phyloP scores from a whole-genome alignment of 1,140 invertebrate genomes.

The Lycorma delicatula region DNA sequence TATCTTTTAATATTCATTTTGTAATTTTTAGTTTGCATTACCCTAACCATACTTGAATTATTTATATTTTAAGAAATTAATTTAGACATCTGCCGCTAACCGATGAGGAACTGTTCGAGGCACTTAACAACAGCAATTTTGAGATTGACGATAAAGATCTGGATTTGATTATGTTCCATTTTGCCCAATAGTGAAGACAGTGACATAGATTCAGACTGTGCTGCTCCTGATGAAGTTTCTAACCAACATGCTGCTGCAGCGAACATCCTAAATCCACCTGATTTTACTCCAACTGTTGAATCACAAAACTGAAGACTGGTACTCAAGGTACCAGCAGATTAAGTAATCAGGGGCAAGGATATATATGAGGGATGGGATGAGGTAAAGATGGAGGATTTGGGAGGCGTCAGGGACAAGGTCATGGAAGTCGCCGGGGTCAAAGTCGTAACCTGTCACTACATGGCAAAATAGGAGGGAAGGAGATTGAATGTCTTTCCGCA shows the following conservation, averaged over 20 bases:
- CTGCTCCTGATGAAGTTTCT: neutral
- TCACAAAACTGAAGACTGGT: too few relatives aligned
- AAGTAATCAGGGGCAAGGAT: neutral
- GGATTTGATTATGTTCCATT: neutral
- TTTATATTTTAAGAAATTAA: too few relatives aligned
- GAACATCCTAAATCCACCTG: too few relatives aligned
- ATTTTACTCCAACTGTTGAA: too few relatives aligned
- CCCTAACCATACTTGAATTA: too few relatives aligned
- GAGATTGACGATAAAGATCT: constrained; percentile 6
- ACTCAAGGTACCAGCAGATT: neutral
- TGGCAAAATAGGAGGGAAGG: neutral
- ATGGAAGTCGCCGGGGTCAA: neutral
- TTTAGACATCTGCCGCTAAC: too few relatives aligned
- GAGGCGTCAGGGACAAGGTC: neutral
- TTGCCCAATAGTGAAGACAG: neutral
- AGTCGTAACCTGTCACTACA: neutral
- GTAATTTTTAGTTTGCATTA: too few relatives aligned
- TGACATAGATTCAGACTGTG: neutral
- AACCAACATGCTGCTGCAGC: neutral
- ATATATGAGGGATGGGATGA: neutral
- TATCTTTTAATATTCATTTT: too few relatives aligned
- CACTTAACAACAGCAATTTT: constrained; percentile 5
- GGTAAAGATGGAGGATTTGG: neutral
- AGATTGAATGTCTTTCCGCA: constrained; percentile 5
- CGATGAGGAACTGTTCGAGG: constrained; percentile 6